Percentiles rank a stretch among this genome's conserved stretches.
Evolutionary conservation across 2,888 invertebrate genomes (phyloP).

Genomic region (Junonia oenone): DNA sequence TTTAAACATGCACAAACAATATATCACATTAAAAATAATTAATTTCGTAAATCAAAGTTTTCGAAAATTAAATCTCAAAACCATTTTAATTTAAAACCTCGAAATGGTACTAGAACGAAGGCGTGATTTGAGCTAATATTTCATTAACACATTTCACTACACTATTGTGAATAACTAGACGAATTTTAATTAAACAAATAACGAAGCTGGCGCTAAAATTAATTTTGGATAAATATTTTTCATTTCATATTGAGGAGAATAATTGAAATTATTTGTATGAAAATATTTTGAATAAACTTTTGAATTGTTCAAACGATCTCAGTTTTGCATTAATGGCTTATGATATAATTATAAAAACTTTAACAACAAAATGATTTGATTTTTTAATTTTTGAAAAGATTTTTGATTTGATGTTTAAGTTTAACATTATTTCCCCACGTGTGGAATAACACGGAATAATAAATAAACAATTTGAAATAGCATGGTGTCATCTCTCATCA

Average conservation of each 20-base stretch:
- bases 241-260: neutral
- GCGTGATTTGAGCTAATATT: neutral
- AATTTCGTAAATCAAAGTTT: neutral
- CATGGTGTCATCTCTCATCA: too few relatives aligned
- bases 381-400: neutral
- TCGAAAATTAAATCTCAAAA: neutral
- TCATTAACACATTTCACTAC: neutral
- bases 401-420: too few relatives aligned
- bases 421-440: too few relatives aligned
- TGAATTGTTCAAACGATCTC: too few relatives aligned
- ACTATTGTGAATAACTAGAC: neutral
- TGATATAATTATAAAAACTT: too few relatives aligned
- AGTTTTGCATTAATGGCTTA: too few relatives aligned
- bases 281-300: neutral
- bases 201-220: neutral
- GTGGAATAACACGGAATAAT: too few relatives aligned
- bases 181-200: neutral
- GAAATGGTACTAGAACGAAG: neutral
- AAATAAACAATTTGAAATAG: too few relatives aligned
- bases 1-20: too few relatives aligned
- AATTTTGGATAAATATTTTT: neutral
- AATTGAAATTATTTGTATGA: neutral
- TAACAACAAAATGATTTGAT: too few relatives aligned
- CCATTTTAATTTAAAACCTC: neutral
- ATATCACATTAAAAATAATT: neutral